Conservation (phyloP, 2,797 vertebrate species). For the Rallus crepitans region DNA sequence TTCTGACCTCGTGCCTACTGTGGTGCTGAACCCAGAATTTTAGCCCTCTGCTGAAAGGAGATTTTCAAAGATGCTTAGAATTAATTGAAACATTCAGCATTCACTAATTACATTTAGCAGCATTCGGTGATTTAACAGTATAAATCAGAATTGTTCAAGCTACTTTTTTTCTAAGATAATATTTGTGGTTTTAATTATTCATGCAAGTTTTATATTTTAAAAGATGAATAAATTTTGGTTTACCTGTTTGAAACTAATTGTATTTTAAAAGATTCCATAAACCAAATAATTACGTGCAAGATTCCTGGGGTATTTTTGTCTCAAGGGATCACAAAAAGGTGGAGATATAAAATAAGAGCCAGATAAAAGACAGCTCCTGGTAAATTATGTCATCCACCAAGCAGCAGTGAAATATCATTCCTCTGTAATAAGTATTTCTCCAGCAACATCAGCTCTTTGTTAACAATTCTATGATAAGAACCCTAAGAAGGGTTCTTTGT, state of each 20-base stretch:
- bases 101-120: not conserved
- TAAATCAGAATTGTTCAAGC: not conserved
- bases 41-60: not conserved
- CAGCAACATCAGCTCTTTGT: conserved; percentile 42
- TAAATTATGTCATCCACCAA: conserved; percentile 2
- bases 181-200: not conserved
- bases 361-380: not conserved
- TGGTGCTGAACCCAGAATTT: not conserved
- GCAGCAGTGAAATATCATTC: not conserved
- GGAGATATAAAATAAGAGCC: conserved; percentile 5
- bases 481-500: not conserved
- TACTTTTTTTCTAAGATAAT: not conserved
- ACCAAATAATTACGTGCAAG: not conserved
- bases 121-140: not conserved
- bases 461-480: conserved; percentile 50
- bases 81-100: not conserved
- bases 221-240: not conserved
- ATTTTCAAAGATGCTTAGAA: not conserved
- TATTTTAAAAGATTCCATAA: not conserved
- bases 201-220: not conserved
- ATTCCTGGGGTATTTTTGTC: not conserved
- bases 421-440: not conserved
- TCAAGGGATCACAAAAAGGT: not conserved
- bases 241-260: not conserved
- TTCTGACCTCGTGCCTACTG: not conserved